These are phyloP conservation scores for Malurus alboscapulatus DNA, from an alignment of 2,113 vertebrate genomes.

Conservation along the genomic window DNA sequence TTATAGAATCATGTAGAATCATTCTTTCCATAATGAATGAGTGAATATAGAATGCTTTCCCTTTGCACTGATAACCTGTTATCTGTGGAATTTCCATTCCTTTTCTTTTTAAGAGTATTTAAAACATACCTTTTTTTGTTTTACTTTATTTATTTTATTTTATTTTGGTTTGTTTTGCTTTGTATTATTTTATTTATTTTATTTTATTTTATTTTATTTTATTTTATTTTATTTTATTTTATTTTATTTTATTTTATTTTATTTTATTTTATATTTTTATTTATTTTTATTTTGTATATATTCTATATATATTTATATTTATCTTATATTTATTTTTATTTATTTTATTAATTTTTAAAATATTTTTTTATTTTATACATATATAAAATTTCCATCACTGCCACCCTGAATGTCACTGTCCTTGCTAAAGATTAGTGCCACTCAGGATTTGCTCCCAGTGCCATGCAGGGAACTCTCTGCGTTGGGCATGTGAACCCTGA, in stretches of 20 bases:
- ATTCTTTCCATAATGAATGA: not conserved
- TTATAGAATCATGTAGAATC: not conserved
- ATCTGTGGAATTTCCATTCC: not conserved
- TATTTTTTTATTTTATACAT: not conserved
- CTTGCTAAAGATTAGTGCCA: not conserved
- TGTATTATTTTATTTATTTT: not conserved
- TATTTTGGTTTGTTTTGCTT: not conserved
- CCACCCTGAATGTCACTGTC: fast-evolving
- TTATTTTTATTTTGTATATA: too few relatives aligned
- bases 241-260: too few relatives aligned
- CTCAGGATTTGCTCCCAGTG: not conserved
- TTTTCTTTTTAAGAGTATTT: not conserved
- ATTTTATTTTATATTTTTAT: not conserved
- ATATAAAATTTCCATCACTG: too few relatives aligned
- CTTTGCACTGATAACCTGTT: not conserved
- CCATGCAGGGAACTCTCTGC: not conserved
- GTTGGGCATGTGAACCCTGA: fast-evolving
- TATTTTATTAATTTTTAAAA: not conserved
- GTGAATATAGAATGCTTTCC: not conserved
- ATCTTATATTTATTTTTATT: not conserved
- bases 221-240: too few relatives aligned
- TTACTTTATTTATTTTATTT: too few relatives aligned
- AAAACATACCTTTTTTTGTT: not conserved
- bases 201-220: not conserved
- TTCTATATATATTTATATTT: not conserved